phyloP scores from a whole-genome alignment of 2,113 vertebrate genomes.

The Greenwoodochromis staneri region DNA sequence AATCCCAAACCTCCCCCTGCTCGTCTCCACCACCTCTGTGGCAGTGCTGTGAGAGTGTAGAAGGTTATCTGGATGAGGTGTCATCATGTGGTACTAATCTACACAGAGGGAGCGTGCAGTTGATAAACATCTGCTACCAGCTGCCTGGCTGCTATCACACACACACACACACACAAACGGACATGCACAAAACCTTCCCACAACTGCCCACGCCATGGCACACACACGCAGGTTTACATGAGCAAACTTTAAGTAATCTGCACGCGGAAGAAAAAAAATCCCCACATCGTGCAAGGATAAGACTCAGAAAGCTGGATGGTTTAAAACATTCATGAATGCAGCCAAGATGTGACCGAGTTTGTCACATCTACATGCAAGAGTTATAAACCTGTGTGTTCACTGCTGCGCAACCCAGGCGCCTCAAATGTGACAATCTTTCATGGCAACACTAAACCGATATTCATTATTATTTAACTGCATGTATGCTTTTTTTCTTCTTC shows the following conservation, averaged over 20 bases:
- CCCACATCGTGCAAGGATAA: background rate
- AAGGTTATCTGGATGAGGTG: constrained; percentile 49
- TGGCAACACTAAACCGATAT: background rate
- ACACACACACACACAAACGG: background rate
- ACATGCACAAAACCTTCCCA: background rate
- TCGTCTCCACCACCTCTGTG: constrained; percentile 5
- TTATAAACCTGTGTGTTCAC: background rate
- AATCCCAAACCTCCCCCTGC: background rate
- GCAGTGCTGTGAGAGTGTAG: background rate
- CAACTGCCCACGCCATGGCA: background rate
- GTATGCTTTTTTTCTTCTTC: background rate
- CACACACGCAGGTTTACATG: background rate
- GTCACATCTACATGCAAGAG: background rate
- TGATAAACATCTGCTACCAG: constrained; percentile 49
- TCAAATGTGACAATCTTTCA: background rate
- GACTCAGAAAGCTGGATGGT: background rate
- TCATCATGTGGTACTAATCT: constrained; percentile 63
- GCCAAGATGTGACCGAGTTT: background rate
- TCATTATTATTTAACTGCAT: background rate
- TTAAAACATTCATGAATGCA: constrained; percentile 3
- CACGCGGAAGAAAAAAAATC: background rate
- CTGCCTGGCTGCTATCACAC: background rate
- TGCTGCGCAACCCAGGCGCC: background rate
- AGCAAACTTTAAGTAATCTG: background rate
- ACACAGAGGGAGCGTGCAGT: constrained; percentile 20